These are phyloP conservation scores for Planococcus citri DNA, from an alignment of 1,140 invertebrate genomes.

Conservation along the genomic window DNA sequence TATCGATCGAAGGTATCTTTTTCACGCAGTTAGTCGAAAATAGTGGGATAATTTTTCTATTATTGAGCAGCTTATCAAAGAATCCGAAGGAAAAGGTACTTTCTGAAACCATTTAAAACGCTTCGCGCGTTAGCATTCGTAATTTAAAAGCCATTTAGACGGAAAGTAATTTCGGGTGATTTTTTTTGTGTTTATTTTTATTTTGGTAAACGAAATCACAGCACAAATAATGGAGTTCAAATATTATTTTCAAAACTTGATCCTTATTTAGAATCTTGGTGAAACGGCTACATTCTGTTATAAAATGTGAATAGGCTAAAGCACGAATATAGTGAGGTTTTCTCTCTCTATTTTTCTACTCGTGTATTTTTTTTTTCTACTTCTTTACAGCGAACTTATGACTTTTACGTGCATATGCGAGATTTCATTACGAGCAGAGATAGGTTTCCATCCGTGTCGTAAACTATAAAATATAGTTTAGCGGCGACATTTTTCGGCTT, in stretches of 20 bases:
- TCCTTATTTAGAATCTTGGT: neutral
- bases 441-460: slow-evolving; percentile 10
- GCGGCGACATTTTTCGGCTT: slow-evolving; percentile 13
- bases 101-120: no score
- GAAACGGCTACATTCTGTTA: neutral
- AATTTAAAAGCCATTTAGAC: neutral
- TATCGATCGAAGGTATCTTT: no score
- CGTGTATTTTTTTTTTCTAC: neutral
- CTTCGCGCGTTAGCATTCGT: neutral
- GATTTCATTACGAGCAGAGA: slow-evolving; percentile 9
- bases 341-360: no score
- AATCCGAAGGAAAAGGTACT: no score
- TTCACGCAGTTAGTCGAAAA: no score
- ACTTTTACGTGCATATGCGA: slow-evolving; percentile 14
- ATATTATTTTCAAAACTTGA: neutral
- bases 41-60: no score
- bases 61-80: no score
- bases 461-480: slow-evolving; percentile 19
- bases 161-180: neutral
- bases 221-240: neutral
- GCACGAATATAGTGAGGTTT: neutral
- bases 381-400: neutral
- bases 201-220: neutral
- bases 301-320: neutral
- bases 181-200: neutral